Base-by-base conservation (phyloP, 2,888 invertebrate genomes). In the Steinernema scapterisci region DNA sequence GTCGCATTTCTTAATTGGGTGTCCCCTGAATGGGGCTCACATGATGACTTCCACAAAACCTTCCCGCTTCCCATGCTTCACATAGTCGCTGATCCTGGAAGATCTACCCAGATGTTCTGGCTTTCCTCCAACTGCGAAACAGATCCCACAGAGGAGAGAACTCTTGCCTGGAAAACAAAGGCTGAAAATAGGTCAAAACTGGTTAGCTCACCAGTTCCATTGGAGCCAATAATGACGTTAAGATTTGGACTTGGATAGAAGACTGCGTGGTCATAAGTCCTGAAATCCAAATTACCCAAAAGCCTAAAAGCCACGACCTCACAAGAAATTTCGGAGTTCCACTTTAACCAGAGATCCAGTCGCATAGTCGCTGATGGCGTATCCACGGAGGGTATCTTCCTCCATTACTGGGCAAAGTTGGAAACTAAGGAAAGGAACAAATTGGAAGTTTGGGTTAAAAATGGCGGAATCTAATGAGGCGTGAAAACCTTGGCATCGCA, bases 71-170 rank as follows among this genome's bases (percentile, higher is more conserved):
- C 84, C 84, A 63, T 83, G 82, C 71, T 80, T 75, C 51, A 85
- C 80, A 75, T 82, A 85, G 46, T 85, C 85, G 1, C 45, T 70
- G 23, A 84, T 71, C n/a, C 78, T 76, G 45, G 83, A 84, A 6
- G 84, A 84, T 27, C 85, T 77, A 16, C 85, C 85, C 45, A 83
- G 74, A 27, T 80, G 54, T 63, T 81, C 82, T 1, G 85, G 84
- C 71, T 73, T 78, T 25, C 85, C 85, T 16, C 85, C 85, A 6
- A 83, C 78, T 0, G 83, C 85, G 27, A 85, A 75, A 73, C 85
- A 85, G 54, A 85, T 84, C 46, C 85, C 85, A 74, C 85, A 85
- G 74, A 85, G 84, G 45, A 85, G 80, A 6, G 83, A 80, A 38
- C 82, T 83, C 75, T 85, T 85, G 38, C 79, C 75, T 77, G 38